Percentiles rank a stretch among this genome's conserved stretches.
Conservation (phyloP, 2,113 vertebrate genomes). For the Phycodurus eques region DNA sequence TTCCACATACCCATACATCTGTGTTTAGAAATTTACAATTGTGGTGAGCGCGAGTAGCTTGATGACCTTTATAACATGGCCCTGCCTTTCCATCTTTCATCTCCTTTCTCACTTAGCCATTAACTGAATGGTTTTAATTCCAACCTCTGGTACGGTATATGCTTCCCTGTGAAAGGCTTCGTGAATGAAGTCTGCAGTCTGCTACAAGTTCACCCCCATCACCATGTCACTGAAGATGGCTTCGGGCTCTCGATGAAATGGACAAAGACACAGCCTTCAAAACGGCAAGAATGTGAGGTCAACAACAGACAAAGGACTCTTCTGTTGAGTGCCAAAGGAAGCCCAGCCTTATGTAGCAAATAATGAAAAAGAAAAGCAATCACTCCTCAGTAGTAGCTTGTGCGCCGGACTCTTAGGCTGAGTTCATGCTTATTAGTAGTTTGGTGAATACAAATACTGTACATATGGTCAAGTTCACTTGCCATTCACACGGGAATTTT, state of each 20-base stretch:
- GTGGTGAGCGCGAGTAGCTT: slow-evolving; percentile 8
- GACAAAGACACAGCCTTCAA: slow-evolving; percentile 63
- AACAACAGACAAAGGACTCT: slow-evolving; percentile 49
- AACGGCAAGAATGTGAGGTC: slow-evolving; percentile 64
- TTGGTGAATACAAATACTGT: neutral
- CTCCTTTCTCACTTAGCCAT: slow-evolving; percentile 18
- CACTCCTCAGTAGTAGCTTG: neutral
- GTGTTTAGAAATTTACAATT: neutral
- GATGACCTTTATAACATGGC: slow-evolving; percentile 17
- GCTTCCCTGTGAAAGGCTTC: slow-evolving; percentile 29
- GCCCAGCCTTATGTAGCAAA: slow-evolving; percentile 27
- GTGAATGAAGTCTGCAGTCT: slow-evolving; percentile 61
- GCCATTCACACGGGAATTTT: neutral
- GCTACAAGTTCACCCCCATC: slow-evolving; percentile 55
- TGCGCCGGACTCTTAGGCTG: neutral
- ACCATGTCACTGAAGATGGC: slow-evolving; percentile 60
- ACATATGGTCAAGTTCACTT: neutral
- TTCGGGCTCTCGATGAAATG: slow-evolving; percentile 42
- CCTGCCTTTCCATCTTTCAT: slow-evolving; percentile 26
- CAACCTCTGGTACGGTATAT: slow-evolving; percentile 15
- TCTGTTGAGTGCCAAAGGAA: slow-evolving; percentile 36
- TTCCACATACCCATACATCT: neutral
- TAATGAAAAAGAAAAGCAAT: slow-evolving; percentile 47
- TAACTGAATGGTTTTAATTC: slow-evolving; percentile 44
- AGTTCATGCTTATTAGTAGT: neutral